phyloP scores from a whole-genome alignment of 2,113 vertebrate species.

The Psittacula cyanocephala region DNA sequence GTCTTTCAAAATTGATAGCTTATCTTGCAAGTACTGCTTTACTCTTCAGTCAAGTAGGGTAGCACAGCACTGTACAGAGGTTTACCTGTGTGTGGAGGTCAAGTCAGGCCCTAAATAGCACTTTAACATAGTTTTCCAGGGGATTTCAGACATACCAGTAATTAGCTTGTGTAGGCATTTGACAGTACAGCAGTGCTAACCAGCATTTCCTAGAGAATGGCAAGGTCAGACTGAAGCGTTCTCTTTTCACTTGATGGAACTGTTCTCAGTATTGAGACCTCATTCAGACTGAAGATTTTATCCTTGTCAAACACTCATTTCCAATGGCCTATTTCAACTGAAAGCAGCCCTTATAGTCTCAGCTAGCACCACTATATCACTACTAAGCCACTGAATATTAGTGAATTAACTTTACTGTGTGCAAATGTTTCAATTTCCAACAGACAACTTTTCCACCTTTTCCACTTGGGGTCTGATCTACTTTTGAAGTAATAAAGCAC shows the following conservation, averaged over 20 bases:
- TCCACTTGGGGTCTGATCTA: background rate
- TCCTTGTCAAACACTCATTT: background rate
- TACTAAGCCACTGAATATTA: background rate
- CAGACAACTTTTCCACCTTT: background rate
- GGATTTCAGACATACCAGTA: background rate
- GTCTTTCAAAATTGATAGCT: background rate
- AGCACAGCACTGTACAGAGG: background rate
- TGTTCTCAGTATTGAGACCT: background rate
- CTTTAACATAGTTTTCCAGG: background rate
- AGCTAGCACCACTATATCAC: background rate
- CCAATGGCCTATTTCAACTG: background rate
- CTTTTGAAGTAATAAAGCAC: background rate
- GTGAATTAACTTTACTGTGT: background rate
- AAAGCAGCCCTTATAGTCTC: background rate
- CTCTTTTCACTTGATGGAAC: background rate
- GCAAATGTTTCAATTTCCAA: background rate
- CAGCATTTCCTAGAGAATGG: background rate
- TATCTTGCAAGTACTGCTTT: background rate
- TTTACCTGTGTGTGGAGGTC: background rate
- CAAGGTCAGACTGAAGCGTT: background rate
- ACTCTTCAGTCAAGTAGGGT: background rate
- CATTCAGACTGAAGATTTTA: background rate
- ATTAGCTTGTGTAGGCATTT: background rate
- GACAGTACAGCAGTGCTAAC: background rate
- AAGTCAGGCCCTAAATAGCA: background rate